Evolutionary conservation across 1,140 invertebrate genomes (phyloP), one percentile per base, ranked within the genome.

Genomic region (Pissodes strobi): DNA sequence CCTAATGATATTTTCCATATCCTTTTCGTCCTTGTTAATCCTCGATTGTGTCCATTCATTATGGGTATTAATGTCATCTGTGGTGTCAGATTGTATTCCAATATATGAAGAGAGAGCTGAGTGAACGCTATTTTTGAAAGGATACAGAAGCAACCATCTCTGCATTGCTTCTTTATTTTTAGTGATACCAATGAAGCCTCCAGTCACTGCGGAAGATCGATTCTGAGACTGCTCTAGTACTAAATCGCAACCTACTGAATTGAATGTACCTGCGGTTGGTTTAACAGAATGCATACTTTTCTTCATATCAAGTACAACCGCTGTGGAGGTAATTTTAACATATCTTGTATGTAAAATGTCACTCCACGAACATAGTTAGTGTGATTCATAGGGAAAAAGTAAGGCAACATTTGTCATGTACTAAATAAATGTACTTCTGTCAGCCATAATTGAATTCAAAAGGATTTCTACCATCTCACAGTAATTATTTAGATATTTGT

Each of bases 31-130:
- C n/a, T n/a, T n/a, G n/a, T n/a, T n/a, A n/a, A n/a, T n/a, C n/a
- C n/a, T n/a, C n/a, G n/a, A n/a, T n/a, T 70, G 59, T 39, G 61
- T 69, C 67, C 67, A 72, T 72, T 69, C 67, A 71, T 71, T 71
- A 67, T 71, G 71, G 45, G 22, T 48, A 71, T 71, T 71, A 56
- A 71, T 72, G 60, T 72, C 64, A 69, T 69, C 67, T 41, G 46
- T 66, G 39, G 58, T 25, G 58, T 61, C 45, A 19, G 18, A 10
- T 61, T 61, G 58, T 41, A 57, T 63, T 27, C 23, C 60, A 18
- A 53, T 66, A 66, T 71, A 59, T 53, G 65, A 56, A 51, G 49
- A n/a, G n/a, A n/a, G n/a, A n/a, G n/a, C n/a, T 55, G 38, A 63
- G 38, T 63, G 65, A 70, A 13, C 67, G 25, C 38, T 38, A 21